phyloP scores from a whole-genome alignment of 1,140 invertebrate genomes.

The Pseudachorutes palmiensis region DNA sequence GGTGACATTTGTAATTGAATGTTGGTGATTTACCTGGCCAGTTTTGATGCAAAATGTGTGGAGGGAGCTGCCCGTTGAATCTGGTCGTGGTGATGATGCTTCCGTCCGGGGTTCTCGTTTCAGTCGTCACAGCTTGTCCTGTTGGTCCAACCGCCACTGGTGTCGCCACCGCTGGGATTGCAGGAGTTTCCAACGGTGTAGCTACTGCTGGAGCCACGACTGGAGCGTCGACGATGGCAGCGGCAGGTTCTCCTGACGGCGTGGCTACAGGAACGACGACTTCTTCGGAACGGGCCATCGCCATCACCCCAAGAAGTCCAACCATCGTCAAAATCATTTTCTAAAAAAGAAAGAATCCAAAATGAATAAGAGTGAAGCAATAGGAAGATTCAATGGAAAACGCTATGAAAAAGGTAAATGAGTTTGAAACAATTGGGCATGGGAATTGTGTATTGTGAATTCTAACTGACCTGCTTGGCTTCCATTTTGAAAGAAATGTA shows the following conservation, averaged over 20 bases:
- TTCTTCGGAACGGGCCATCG: not conserved
- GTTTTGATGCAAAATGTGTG: not conserved
- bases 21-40: not conserved
- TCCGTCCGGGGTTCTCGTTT: slow-evolving; percentile 22
- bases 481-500: too few relatives aligned
- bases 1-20: not conserved
- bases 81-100: slow-evolving; percentile 18
- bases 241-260: not conserved
- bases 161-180: not conserved
- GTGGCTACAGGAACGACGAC: not conserved
- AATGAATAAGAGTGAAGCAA: too few relatives aligned
- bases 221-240: not conserved
- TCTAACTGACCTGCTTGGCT: too few relatives aligned
- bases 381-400: too few relatives aligned
- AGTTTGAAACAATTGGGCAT: too few relatives aligned
- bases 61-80: slow-evolving; percentile 23
- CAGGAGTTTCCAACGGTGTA: not conserved
- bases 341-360: too few relatives aligned
- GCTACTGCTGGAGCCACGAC: not conserved
- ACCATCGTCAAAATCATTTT: too few relatives aligned
- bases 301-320: not conserved
- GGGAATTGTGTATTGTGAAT: too few relatives aligned
- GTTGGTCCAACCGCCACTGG: not conserved
- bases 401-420: too few relatives aligned
- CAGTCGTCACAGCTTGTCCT: slow-evolving; percentile 6